Evolutionary conservation across 1,140 invertebrate genomes (phyloP).

Genomic region (Zaprionus lachaisei): DNA sequence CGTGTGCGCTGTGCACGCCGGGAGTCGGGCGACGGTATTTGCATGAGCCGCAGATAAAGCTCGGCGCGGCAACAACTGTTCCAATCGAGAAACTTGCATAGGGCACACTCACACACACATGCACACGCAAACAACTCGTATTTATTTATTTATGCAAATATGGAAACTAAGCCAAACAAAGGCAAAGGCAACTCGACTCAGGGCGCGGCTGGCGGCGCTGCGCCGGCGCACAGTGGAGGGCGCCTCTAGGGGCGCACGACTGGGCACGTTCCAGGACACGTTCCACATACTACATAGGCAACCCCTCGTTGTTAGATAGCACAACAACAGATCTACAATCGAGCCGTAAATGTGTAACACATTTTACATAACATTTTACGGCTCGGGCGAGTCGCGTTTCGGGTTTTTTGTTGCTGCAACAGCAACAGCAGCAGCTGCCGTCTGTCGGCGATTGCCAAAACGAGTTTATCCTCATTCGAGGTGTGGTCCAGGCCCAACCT

Average conservation of each 20-base stretch:
- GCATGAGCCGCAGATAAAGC: constrained; percentile 66
- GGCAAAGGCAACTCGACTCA: not conserved
- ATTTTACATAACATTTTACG: constrained; percentile 56
- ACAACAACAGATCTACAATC: constrained; percentile 32
- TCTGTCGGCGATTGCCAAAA: constrained; percentile 64
- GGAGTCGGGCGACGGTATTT: constrained; percentile 33
- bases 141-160: constrained; percentile 60
- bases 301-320: constrained; percentile 52
- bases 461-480: constrained; percentile 69
- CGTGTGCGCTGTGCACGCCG: constrained; percentile 46
- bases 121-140: not conserved
- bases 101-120: not conserved
- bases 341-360: constrained; percentile 42
- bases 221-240: constrained; percentile 55
- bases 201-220: constrained; percentile 33
- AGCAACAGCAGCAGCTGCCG: constrained; percentile 37
- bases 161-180: constrained; percentile 49
- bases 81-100: constrained; percentile 34
- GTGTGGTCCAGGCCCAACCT: constrained; percentile 27
- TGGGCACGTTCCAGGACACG: constrained; percentile 50
- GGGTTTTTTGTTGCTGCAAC: constrained; percentile 1
- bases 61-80: constrained; percentile 21
- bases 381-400: constrained; percentile 32
- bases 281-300: constrained; percentile 42
- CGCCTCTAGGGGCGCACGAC: constrained; percentile 15